Conservation (phyloP, 2,797 vertebrate genomes). For the Ctenosaura bakeri region DNA sequence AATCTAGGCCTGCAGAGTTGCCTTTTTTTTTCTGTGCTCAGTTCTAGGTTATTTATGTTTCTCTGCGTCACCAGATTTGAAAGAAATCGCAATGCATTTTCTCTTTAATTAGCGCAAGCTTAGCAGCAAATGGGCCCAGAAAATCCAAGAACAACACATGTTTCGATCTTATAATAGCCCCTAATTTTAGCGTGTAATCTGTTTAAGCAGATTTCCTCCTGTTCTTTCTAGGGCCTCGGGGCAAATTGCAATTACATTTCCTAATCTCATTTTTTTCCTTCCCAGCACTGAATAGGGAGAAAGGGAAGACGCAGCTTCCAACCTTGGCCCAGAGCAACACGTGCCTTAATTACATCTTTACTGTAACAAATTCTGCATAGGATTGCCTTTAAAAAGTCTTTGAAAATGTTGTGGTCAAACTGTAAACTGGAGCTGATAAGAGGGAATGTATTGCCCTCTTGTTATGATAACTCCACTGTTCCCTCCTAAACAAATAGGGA, state of each 20-base stretch:
- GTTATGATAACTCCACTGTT: too few species aligned
- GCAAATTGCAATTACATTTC: neutral
- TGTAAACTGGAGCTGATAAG: too few species aligned
- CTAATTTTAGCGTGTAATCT: neutral
- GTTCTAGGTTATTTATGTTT: too few species aligned
- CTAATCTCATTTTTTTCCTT: neutral
- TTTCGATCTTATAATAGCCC: neutral
- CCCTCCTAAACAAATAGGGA: too few species aligned
- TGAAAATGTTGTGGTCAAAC: too few species aligned
- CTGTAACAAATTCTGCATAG: too few species aligned
- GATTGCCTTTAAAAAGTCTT: too few species aligned
- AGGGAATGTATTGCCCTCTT: too few species aligned
- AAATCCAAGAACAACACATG: neutral
- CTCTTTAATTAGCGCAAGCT: neutral
- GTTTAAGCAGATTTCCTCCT: neutral
- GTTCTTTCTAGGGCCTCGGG: too few species aligned
- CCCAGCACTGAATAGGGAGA: neutral
- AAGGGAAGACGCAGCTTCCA: neutral
- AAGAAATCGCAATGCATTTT: neutral
- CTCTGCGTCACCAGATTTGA: neutral
- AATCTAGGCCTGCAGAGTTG: neutral
- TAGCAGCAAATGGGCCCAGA: neutral
- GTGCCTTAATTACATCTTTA: neutral
- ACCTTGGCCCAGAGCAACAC: too few species aligned
- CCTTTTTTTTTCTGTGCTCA: fast-evolving